These are phyloP conservation scores for Gisinianus flammeolus DNA, from an alignment of 2,888 invertebrate species.

Conservation along the genomic window DNA sequence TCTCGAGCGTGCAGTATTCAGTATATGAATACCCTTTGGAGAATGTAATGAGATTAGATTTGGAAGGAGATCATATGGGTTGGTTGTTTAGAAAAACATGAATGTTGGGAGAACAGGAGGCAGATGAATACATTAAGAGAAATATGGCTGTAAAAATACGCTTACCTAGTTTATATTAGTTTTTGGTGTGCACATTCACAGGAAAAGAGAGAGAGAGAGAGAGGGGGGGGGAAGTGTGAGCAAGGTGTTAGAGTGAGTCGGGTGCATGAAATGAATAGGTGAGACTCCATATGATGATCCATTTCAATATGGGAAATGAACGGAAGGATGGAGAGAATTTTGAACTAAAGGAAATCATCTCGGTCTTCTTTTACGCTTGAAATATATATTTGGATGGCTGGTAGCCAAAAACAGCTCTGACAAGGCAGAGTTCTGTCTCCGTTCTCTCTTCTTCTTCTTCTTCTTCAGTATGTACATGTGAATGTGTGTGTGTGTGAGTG, in stretches of 20 bases:
- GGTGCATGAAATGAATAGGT: slow-evolving; percentile 34
- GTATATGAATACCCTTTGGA: not conserved
- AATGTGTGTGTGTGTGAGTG: not conserved
- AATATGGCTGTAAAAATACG: slow-evolving; percentile 27
- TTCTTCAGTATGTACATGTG: not conserved
- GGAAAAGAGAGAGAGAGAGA: no score
- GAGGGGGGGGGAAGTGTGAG: no score
- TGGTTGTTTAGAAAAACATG: not conserved
- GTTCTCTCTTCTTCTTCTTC: no score
- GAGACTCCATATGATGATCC: slow-evolving; percentile 36
- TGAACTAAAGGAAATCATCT: slow-evolving; percentile 3
- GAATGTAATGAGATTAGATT: slow-evolving; percentile 22
- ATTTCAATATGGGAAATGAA: not conserved
- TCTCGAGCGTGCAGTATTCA: not conserved
- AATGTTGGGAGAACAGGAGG: slow-evolving; percentile 6
- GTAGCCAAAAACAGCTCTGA: slow-evolving; percentile 40
- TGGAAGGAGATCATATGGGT: slow-evolving; percentile 2
- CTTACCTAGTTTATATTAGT: slow-evolving; percentile 6
- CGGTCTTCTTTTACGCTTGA: slow-evolving; percentile 8
- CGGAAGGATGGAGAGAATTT: not conserved
- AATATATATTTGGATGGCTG: slow-evolving; percentile 36
- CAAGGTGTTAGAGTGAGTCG: slow-evolving; percentile 24
- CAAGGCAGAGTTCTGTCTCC: no score
- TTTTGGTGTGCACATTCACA: no score
- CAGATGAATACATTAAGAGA: slow-evolving; percentile 23